phyloP scores from a whole-genome alignment of 2,113 vertebrate genomes.

The Cyprinus carpio region DNA sequence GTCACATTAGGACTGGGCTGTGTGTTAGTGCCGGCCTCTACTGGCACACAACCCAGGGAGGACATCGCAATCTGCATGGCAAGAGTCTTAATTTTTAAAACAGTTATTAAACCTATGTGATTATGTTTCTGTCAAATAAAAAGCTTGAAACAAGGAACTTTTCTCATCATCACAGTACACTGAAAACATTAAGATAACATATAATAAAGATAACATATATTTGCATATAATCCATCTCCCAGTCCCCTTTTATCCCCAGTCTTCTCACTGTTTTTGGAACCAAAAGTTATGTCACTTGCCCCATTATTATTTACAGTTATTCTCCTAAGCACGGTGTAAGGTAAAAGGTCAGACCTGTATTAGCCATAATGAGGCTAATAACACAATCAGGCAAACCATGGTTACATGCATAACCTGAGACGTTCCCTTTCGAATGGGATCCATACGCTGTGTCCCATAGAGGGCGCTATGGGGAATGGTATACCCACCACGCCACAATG shows the following conservation, averaged over 20 bases:
- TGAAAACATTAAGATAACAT: not conserved
- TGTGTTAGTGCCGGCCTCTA: not conserved
- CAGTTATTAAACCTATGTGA: not conserved
- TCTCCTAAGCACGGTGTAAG: not conserved
- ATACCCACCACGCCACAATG: no score
- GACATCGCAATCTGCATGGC: not conserved
- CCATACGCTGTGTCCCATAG: no score
- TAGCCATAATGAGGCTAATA: not conserved
- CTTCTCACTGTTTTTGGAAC: not conserved
- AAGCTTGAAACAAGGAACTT: not conserved
- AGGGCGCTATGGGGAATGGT: no score
- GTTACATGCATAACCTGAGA: no score
- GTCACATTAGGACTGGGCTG: constrained; percentile 51
- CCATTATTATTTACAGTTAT: not conserved
- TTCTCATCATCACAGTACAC: not conserved
- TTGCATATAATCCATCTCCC: not conserved
- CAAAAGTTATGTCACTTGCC: not conserved
- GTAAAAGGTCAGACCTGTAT: not conserved
- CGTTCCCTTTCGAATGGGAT: no score
- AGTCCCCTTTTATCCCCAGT: not conserved
- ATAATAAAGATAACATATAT: no score
- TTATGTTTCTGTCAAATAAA: not conserved
- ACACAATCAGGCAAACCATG: not conserved
- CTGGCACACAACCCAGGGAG: not conserved
- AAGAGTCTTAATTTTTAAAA: not conserved